Percentiles rank a stretch among this genome's conserved stretches.
These are phyloP conservation scores for Orchesella cincta DNA, from an alignment of 1,140 invertebrate genomes.

Conservation along the genomic window DNA sequence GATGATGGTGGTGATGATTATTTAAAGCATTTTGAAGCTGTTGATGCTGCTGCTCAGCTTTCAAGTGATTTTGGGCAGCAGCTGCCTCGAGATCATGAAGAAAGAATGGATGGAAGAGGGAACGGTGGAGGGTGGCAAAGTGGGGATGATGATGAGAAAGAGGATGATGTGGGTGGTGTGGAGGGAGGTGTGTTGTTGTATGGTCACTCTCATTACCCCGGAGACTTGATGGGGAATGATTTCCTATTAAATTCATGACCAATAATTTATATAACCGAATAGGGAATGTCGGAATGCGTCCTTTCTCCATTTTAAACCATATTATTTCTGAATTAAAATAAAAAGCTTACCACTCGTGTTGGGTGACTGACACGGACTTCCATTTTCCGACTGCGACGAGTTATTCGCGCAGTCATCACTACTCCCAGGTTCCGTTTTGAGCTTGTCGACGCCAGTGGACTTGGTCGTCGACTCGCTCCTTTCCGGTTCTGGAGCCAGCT, in stretches of 20 bases:
- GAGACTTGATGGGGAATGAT: constrained; percentile 38
- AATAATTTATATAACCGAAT: background rate
- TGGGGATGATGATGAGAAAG: constrained; percentile 24
- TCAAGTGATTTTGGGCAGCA: constrained; percentile 34
- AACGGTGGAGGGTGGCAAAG: constrained; percentile 39
- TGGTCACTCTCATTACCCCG: constrained; percentile 24
- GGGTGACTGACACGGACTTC: constrained; percentile 47
- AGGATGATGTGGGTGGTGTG: background rate
- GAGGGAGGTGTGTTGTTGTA: background rate
- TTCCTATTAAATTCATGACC: constrained; percentile 26
- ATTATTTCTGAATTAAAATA: background rate
- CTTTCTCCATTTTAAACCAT: too few species aligned
- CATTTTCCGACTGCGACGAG: background rate
- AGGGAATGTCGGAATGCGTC: too few species aligned
- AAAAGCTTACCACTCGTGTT: constrained; percentile 40
- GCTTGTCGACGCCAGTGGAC: constrained; percentile 46
- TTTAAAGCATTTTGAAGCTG: constrained; percentile 18
- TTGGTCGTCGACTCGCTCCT: constrained; percentile 45
- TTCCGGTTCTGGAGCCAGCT: constrained; percentile 50
- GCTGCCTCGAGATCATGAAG: constrained; percentile 48
- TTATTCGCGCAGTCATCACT: background rate
- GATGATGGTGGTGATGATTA: constrained; percentile 8
- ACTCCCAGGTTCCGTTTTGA: constrained; percentile 27
- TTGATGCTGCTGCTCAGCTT: constrained; percentile 11
- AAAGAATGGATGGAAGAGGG: constrained; percentile 47